Evolutionary conservation across 2,797 vertebrate species (phyloP), one percentile per base, ranked within the genome.

Genomic region (Spheniscus humboldti): DNA sequence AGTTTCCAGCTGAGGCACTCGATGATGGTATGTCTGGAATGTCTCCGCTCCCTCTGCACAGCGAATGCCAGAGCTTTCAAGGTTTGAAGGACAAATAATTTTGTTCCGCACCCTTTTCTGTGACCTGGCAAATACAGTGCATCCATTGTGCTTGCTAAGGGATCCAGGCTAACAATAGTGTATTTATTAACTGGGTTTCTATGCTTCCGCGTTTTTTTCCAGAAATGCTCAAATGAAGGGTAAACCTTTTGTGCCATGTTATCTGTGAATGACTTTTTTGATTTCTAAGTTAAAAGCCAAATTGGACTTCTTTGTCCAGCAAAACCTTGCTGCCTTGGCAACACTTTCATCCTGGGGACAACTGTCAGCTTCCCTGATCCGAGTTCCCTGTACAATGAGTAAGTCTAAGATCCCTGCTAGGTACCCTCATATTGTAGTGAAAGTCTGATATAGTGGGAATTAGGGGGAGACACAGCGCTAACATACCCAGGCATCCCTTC

Each of bases 21-120:
- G 0, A 7, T 76, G 48, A 57, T 84, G 85, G 85, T 71, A 96
- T 94, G 92, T 57, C 45, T 96, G 94, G 96, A 95, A 93, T 96
- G 82, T 86, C 52, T 60, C 84, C 5, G 2, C 86, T 89, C 90
- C 72, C 67, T 91, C 60, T 86, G 55, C 52, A 73, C 39, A 67
- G 63, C 3, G 6, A 79, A 71, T 93, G 23, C 55, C 85, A 85
- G 78, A 78, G 30, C 56, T 91, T 37, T 86, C 52, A 88, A 83
- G 27, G 43, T 87, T 68, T 96, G 82, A 91, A 91, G 64, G 75
- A 90, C 68, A 92, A 95, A 88, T 56, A 77, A 73, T 71, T 92
- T 71, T 80, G 56, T 72, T 86, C 85, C 15, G 3, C 60, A 71
- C 78, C 48, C n/a, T 91, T 56, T 89, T 80, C 56, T 90, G 39